These are phyloP conservation scores for Drosophila melanosoma DNA, from an alignment of 2,888 invertebrate species.

Conservation along the genomic window DNA sequence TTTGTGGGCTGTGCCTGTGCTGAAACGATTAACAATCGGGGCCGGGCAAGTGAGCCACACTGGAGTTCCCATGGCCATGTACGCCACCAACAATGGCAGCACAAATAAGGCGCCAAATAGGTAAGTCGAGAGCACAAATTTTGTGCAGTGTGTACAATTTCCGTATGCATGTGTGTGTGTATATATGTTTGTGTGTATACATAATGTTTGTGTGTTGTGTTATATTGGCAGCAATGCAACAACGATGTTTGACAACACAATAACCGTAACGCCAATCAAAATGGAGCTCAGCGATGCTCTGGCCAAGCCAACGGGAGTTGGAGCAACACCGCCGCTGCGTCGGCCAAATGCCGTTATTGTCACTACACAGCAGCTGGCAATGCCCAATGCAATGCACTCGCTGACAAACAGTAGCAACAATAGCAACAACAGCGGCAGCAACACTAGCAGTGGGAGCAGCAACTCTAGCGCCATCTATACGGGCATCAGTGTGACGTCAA, in stretches of 20 bases:
- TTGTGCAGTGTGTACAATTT: constrained; percentile 52
- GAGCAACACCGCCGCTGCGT: constrained; percentile 40
- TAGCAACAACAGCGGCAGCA: constrained; percentile 33
- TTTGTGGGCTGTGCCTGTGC: constrained; percentile 21
- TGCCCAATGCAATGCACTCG: constrained; percentile 47
- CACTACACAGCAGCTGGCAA: constrained; percentile 45
- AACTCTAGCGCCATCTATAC: constrained; percentile 28
- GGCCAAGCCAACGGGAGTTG: constrained; percentile 39
- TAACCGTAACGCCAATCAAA: constrained; percentile 73
- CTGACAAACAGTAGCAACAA: constrained; percentile 28
- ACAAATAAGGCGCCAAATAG: constrained; percentile 78
- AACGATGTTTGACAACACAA: constrained; percentile 70
- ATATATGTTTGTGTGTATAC: constrained; percentile 3
- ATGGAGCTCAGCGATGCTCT: constrained; percentile 53
- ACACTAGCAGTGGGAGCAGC: constrained; percentile 15
- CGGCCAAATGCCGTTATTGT: constrained; percentile 62
- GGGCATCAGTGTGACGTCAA: constrained; percentile 52
- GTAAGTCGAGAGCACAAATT: constrained; percentile 42
- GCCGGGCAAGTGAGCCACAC: constrained; percentile 26
- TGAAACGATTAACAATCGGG: constrained; percentile 28
- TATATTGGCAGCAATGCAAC: constrained; percentile 58
- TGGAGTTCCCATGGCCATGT: constrained; percentile 61
- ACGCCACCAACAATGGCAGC: constrained; percentile 74
- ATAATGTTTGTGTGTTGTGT: constrained; percentile 11
- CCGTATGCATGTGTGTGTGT: not conserved